Base-by-base conservation (phyloP, 1,140 invertebrate genomes). In the Brachionus plicatilis region DNA sequence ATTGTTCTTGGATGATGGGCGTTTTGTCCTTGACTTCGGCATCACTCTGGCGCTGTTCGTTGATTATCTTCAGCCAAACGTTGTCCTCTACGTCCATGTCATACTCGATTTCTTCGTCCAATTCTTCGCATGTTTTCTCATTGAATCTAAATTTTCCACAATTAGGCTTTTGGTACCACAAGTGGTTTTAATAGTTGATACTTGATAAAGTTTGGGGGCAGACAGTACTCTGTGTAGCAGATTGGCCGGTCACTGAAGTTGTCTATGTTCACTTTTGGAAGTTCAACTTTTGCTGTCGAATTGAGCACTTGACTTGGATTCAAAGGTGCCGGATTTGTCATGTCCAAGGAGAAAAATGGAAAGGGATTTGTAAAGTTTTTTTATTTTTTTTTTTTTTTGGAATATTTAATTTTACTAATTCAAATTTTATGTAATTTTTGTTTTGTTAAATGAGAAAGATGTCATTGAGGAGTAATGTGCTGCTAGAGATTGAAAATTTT, bases 21-120 rank as follows among this genome's bases (percentile, higher is more conserved):
- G 66, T 68, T 33, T 84, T 50, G 27, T 87, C 84, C 79, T 82
- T 43, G 2, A 68, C 33, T 33, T 60, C 65, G 4, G 50, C 33
- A 41, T 82, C 79, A 5, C 53, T 87, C 86, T 66, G 85, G 84
- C 82, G 86, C 86, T 50, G 87, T 43, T 85, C 53, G 37, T 86
- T 86, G 20, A 86, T 60, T 14, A 85, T 20, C 41, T 75, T 65
- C 2, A 86, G 20, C 85, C 85, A 86, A 20, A 70, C 72, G 20
- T 83, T 65, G 33, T 86, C 85, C 90, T 98, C 96, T 90, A 98
- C 96, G 90, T 99, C 97, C 85, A 98, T 93, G 91, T 99, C 96
- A 92, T 98, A 98, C 88, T 99, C 96, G 3, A 98, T 92, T 90
- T 93, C 93, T 87, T 95, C 94, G 90, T 98, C 96, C 56, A 98